A percentile compares a stretch with the other conserved stretches of the same genome.
Conservation (phyloP, 1,140 invertebrate species). For the Pseudobourletiella spinata region DNA sequence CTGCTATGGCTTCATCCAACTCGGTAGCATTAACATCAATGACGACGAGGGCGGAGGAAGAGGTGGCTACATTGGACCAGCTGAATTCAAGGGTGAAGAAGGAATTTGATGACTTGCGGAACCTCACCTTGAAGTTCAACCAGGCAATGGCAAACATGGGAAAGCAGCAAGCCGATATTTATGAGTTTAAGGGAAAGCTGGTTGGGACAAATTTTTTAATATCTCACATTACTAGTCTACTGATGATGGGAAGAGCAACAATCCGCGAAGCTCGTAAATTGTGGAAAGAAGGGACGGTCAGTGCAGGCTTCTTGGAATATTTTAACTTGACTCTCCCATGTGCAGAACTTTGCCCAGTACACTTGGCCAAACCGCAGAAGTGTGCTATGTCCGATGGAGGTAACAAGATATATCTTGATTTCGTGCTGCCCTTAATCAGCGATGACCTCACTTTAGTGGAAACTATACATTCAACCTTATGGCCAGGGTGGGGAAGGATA, state of each 20-base stretch:
- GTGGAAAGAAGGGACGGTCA: slow-evolving; percentile 6
- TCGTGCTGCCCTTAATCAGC: slow-evolving; percentile 1
- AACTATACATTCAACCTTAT: slow-evolving; percentile 13
- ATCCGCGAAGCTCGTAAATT: background rate
- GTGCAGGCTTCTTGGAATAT: slow-evolving; percentile 5
- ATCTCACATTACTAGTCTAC: slow-evolving; percentile 4
- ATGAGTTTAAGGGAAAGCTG: slow-evolving; percentile 9
- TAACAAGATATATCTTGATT: slow-evolving; percentile 1
- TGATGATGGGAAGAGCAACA: background rate
- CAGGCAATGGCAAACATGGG: background rate
- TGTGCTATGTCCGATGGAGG: background rate
- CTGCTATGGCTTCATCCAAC: background rate
- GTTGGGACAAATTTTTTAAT: background rate
- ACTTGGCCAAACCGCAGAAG: background rate
- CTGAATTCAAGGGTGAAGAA: background rate
- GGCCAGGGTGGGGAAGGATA: background rate
- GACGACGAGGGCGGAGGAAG: background rate
- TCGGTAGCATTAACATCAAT: background rate
- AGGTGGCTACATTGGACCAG: too few relatives aligned
- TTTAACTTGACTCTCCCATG: slow-evolving; percentile 13
- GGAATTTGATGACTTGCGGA: background rate
- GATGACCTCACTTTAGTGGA: background rate
- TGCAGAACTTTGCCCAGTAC: background rate
- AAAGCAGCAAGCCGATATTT: background rate
- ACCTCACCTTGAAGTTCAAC: background rate